Evolutionary conservation across 2,113 vertebrate species (phyloP).

Genomic region (Nyctereutes procyonoides): DNA sequence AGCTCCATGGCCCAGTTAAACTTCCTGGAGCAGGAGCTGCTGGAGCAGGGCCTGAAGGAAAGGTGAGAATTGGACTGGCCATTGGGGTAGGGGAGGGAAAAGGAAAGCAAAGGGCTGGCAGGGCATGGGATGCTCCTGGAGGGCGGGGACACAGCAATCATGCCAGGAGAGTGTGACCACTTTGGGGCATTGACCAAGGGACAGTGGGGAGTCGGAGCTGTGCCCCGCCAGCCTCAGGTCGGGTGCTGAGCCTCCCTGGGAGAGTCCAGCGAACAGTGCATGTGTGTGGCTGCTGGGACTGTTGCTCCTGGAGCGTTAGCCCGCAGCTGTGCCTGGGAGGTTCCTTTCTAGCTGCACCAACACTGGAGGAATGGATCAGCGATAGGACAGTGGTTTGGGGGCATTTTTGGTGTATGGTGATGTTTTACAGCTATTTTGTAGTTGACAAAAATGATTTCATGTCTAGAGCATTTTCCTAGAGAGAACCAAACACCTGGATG

Average conservation of each 20-base stretch:
- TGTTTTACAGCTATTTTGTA: neutral
- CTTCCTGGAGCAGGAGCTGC: neutral
- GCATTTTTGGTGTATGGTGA: neutral
- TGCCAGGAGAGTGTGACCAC: fast-evolving
- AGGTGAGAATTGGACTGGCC: neutral
- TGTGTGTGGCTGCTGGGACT: too few relatives aligned
- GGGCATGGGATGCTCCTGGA: neutral
- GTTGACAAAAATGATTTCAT: neutral
- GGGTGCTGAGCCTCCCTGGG: neutral
- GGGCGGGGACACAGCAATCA: neutral
- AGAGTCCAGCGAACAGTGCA: neutral
- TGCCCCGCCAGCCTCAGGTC: neutral
- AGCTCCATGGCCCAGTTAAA: too few relatives aligned
- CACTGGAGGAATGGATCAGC: neutral
- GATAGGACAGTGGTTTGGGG: neutral
- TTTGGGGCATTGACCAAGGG: neutral
- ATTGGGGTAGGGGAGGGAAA: too few relatives aligned
- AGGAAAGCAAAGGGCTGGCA: neutral
- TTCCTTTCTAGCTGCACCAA: neutral
- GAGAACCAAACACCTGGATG: neutral
- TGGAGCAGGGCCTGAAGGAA: neutral
- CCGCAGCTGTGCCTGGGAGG: neutral
- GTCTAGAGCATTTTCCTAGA: neutral
- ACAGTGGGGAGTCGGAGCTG: neutral
- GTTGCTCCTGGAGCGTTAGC: fast-evolving